phyloP scores from a whole-genome alignment of 2,113 vertebrate species.

The Cynoglossus semilaevis region DNA sequence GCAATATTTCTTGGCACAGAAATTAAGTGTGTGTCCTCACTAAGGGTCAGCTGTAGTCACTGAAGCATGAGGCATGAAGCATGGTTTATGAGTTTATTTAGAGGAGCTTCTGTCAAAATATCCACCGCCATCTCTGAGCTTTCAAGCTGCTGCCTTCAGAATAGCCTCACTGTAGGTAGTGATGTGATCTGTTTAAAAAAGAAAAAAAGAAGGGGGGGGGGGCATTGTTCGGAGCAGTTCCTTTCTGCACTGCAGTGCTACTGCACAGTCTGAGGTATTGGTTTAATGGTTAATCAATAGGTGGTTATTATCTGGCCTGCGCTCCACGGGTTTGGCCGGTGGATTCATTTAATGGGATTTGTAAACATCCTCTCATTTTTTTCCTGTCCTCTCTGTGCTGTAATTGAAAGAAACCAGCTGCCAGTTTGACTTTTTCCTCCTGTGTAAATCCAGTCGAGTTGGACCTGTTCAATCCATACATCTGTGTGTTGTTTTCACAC shows the following conservation, averaged over 20 bases:
- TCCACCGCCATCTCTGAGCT: constrained; percentile 17
- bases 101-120: constrained; percentile 5
- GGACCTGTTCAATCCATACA: neutral
- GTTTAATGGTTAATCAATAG: constrained; percentile 78
- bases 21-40: constrained; percentile 29
- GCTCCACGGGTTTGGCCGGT: constrained; percentile 45
- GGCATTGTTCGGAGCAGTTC: constrained; percentile 38
- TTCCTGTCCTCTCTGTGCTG: constrained; percentile 55
- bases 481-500: neutral
- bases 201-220: constrained; percentile 11
- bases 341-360: constrained; percentile 65
- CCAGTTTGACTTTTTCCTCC: constrained; percentile 34
- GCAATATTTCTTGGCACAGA: neutral
- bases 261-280: constrained; percentile 45
- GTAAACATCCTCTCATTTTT: constrained; percentile 73
- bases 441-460: constrained; percentile 24
- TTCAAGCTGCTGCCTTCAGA: constrained; percentile 6
- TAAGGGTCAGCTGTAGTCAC: constrained; percentile 27
- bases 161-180: constrained; percentile 31
- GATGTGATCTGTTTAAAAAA: constrained; percentile 26
- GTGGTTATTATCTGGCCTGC: constrained; percentile 67
- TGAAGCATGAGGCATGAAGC: constrained; percentile 28
- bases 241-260: constrained; percentile 36
- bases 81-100: constrained; percentile 44
- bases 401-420: constrained; percentile 65